Evolutionary conservation across 2,888 invertebrate species (phyloP), one percentile per base, ranked within the genome.

Genomic region (Hedychridium roseum): DNA sequence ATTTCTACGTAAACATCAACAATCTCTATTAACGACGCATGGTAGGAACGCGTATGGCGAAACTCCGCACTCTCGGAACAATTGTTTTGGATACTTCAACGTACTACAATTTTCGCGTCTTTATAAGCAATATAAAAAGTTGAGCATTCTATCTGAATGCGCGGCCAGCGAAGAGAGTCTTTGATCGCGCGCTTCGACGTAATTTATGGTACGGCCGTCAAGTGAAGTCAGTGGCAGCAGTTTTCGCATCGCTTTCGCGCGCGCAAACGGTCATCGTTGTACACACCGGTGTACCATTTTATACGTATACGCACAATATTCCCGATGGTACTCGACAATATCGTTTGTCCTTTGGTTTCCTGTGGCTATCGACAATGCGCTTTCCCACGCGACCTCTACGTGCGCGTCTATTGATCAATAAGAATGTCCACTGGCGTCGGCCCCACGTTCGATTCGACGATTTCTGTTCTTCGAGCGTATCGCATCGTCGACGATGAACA

Each of bases 51-150:
- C 15, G 11, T 42, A 32, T 26, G 15, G 30, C n/a, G 15, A 38
- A 11, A 21, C 11, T 21, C 7, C 28, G n/a, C 15, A 9, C 20
- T n/a, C 30, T 36, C 30, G 40, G 32, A 27, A 6, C 23, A 23
- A 35, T 23, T 43, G 27, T 31, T 20, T 21, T 32, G 31, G 7
- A 39, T 30, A 35, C 36, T 38, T 28, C 15, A 47, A 50, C 51
- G 43, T 58, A 53, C 44, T 60, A 52, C 49, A 49, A 54, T 48
- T 46, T 38, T 52, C 43, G 20, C 21, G 48, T 57, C 52, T 66
- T 67, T 68, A 70, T 70, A 74, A 74, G 72, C 73, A 63, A 68
- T 73, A 74, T 73, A 75, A 74, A 71, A 72, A 75, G 66, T 76
- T 76, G 73, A 77, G 74, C 74, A 70, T 75, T 42, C 40, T 53